Conservation (phyloP, 2,888 invertebrate species). For the Tipula unca region DNA sequence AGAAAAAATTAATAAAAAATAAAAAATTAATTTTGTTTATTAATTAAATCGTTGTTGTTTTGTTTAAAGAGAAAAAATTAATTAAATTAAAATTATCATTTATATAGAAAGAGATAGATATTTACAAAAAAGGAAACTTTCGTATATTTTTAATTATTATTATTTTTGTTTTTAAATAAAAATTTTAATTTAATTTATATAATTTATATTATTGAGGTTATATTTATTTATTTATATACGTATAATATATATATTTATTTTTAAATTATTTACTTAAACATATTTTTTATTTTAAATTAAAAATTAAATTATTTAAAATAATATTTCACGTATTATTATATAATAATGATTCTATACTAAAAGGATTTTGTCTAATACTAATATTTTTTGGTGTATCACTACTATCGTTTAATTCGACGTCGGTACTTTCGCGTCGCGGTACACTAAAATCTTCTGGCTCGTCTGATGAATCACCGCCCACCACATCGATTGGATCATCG, state of each 20-base stretch:
- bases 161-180: constrained; percentile 3
- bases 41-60: not conserved
- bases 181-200: constrained; percentile 17
- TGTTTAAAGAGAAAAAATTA: not conserved
- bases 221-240: not conserved
- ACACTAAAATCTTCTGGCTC: constrained; percentile 56
- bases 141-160: no score
- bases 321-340: constrained; percentile 45
- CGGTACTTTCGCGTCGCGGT: constrained; percentile 35
- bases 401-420: constrained; percentile 39
- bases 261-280: not conserved
- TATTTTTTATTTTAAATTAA: not conserved
- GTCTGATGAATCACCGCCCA: constrained; percentile 67
- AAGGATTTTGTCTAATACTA: constrained; percentile 60
- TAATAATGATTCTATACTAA: constrained; percentile 82
- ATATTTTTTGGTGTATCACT: constrained; percentile 48
- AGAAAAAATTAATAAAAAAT: not conserved
- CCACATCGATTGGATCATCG: constrained; percentile 73
- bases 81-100: not conserved
- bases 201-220: constrained; percentile 16
- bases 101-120: not conserved
- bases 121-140: not conserved
- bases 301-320: constrained; percentile 15
- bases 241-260: not conserved
- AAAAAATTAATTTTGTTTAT: not conserved